Evolutionary conservation across 2,888 invertebrate species (phyloP).

Genomic region (Serripes groenlandicus): DNA sequence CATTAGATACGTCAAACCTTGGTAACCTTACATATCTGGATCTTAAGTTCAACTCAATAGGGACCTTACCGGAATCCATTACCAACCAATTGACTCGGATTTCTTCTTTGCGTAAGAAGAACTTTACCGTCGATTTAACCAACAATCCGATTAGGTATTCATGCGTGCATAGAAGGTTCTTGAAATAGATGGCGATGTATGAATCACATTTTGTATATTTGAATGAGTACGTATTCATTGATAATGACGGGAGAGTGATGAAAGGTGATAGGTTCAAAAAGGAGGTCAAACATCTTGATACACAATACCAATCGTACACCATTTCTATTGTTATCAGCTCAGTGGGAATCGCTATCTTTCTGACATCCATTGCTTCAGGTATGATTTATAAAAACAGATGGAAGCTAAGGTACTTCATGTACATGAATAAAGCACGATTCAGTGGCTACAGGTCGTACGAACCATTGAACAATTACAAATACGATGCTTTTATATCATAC

Average conservation of each 20-base stretch:
- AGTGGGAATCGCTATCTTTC: constrained; percentile 22
- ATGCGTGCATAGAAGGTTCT: background rate
- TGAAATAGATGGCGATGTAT: background rate
- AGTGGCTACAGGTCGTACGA: constrained; percentile 21
- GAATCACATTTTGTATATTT: background rate
- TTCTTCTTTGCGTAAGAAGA: background rate
- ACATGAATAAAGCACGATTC: constrained; percentile 41
- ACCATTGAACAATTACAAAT: constrained; percentile 27
- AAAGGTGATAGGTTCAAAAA: background rate
- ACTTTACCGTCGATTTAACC: background rate
- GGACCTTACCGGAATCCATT: constrained; percentile 1
- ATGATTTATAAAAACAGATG: constrained; percentile 55
- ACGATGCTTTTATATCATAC: constrained; percentile 51
- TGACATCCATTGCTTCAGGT: constrained; percentile 30
- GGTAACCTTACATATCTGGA: constrained; percentile 29
- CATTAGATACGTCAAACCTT: constrained; percentile 4
- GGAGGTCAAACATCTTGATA: background rate
- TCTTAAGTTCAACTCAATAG: constrained; percentile 33
- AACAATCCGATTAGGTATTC: background rate
- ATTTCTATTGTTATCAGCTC: constrained; percentile 7
- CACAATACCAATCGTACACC: constrained; percentile 18
- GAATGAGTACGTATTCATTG: background rate
- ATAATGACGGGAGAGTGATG: background rate
- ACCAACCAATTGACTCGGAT: background rate
- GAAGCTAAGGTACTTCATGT: constrained; percentile 61